A percentile compares a stretch with the other conserved stretches of the same genome.
phyloP scores from a whole-genome alignment of 2,888 invertebrate genomes.

The Harpalus rubripes region DNA sequence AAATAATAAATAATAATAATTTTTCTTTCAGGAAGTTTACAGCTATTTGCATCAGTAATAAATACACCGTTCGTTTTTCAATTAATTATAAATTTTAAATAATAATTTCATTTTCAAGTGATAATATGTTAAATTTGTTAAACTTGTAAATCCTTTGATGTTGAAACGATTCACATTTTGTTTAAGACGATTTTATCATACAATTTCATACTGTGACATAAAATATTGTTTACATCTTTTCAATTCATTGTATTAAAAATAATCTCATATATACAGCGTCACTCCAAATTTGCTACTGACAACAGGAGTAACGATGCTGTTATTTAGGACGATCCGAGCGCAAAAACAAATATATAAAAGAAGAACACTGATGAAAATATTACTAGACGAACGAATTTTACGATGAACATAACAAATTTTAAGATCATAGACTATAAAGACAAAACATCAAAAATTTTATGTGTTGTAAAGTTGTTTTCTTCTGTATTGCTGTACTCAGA shows the following conservation, averaged over 20 bases:
- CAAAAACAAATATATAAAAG: conserved; percentile 51
- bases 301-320: not conserved
- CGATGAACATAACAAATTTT: conserved; percentile 52
- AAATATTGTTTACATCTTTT: conserved; percentile 20
- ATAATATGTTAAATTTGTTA: no score
- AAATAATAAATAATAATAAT: no score
- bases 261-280: conserved; percentile 8
- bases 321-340: conserved; percentile 8
- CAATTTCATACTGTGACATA: not conserved
- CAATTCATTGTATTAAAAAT: conserved; percentile 22
- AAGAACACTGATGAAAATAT: conserved; percentile 51
- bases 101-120: no score
- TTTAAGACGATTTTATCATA: not conserved
- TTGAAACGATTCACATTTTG: no score
- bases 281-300: not conserved
- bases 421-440: conserved; percentile 57
- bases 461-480: conserved; percentile 57
- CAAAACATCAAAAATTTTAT: conserved; percentile 54
- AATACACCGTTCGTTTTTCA: no score
- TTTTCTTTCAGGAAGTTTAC: no score
- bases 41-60: no score
- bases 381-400: conserved; percentile 54
- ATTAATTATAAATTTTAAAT: no score
- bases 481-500: conserved; percentile 41
- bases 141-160: no score